Evolutionary conservation across 2,113 vertebrate genomes (phyloP).

Genomic region (Sus scrofa): DNA sequence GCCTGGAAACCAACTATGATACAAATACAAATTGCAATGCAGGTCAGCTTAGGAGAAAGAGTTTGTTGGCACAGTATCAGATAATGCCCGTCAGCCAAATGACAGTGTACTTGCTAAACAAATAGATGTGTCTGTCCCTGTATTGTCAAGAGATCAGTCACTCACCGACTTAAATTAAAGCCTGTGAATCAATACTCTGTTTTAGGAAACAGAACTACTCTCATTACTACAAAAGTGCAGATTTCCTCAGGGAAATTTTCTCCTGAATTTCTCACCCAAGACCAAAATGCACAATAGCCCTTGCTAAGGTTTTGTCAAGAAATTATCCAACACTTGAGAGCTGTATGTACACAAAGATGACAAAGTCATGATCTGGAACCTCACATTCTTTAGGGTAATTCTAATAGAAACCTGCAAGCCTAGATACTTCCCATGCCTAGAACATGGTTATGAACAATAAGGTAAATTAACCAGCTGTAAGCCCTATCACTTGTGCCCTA

Average conservation of each 20-base stretch:
- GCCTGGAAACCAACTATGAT: constrained; percentile 57
- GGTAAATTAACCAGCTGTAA: background rate
- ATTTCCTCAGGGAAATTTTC: constrained; percentile 27
- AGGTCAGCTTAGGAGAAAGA: background rate
- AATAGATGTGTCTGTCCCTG: constrained; percentile 30
- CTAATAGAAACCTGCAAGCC: background rate
- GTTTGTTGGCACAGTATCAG: background rate
- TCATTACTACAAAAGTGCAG: background rate
- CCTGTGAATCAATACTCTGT: background rate
- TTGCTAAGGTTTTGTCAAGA: background rate
- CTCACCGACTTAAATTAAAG: constrained; percentile 53
- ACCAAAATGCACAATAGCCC: background rate
- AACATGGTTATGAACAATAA: background rate
- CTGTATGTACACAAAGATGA: background rate
- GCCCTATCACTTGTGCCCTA: background rate
- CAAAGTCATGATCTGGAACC: background rate
- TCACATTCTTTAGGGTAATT: background rate
- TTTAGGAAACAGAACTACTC: background rate
- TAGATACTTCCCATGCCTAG: background rate
- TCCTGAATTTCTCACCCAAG: background rate
- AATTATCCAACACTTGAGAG: background rate
- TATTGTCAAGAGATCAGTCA: background rate
- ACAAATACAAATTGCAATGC: background rate
- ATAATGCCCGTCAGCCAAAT: background rate
- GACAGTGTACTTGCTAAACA: background rate